Evolutionary conservation across 2,797 vertebrate genomes (phyloP).

Genomic region (Australoheros facetus): DNA sequence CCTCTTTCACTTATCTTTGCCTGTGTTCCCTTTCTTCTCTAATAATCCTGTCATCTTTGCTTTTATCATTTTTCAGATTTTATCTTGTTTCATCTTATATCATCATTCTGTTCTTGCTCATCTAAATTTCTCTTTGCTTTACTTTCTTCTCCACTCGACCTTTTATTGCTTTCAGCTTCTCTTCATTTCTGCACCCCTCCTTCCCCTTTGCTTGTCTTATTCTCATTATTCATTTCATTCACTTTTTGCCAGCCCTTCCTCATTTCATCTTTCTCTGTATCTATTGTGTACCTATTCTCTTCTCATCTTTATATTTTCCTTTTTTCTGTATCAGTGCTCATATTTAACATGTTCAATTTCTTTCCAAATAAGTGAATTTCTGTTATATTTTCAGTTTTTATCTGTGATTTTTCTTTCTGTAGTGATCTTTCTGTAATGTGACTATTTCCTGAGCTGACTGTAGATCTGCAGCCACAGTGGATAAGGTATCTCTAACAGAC

Average conservation of each 20-base stretch:
- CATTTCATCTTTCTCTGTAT: slow-evolving; percentile 6
- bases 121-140: slow-evolving; percentile 2
- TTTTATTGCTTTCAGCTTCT: neutral
- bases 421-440: neutral
- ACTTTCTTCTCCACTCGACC: neutral
- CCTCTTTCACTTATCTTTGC: neutral
- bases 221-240: neutral
- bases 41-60: slow-evolving; percentile 3
- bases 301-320: neutral
- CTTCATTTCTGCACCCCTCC: neutral
- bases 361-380: neutral
- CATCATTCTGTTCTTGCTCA: neutral
- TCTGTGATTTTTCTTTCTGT: neutral
- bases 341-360: neutral
- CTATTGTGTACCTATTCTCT: neutral
- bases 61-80: neutral
- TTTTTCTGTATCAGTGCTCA: neutral
- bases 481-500: slow-evolving; percentile 7
- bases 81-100: neutral
- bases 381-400: neutral
- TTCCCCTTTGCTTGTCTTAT: neutral
- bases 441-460: slow-evolving; percentile 18
- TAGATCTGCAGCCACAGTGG: neutral
- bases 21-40: neutral
- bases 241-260: neutral